Evolutionary conservation across 2,888 invertebrate genomes (phyloP), one percentile per base, ranked within the genome.

Genomic region (Lycophotia porphyrea): DNA sequence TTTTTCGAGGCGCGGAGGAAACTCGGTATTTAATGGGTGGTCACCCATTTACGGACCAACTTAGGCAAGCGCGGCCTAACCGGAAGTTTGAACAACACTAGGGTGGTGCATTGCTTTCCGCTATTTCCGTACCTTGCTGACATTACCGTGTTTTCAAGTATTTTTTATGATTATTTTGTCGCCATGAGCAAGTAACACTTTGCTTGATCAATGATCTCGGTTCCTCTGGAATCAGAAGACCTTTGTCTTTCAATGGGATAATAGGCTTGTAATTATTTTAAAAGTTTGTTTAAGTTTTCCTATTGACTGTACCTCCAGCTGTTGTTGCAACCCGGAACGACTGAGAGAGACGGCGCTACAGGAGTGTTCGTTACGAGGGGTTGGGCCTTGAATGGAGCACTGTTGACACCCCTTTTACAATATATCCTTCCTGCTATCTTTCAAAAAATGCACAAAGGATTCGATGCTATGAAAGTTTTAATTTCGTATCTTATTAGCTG

Each of bases 251-350:
- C 36, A 52, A 27, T 39, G n/a, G 18, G 21, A 52, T 1, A 7
- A 49, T 7, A 55, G 5, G 3, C 9, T 24, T 11, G 15, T 2
- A 24, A 42, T 34, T 34, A n/a, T 21, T 13, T 21, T 5, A 15
- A 27, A 21, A 21, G 2, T 27, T 31, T 39, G 5, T 55, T n/a
- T 2, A 11, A 42, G 4, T 68, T 76, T 76, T 76, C 27, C 4
- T 24, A 15, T 21, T 24, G 47, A 78, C 47, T 78, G 71, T 78
- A 78, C 78, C 9, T 34, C 2, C 71, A 71, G 39, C 42, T 64
- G 71, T 78, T 13, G 47, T 42, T 42, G 13, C 42, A 42, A 0
- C 42, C 44, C 0, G 7, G 55, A 3, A 34, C 1, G 75, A 2
- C 9, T 31, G 55, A 75, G 36, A 7, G 74, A 21, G 75, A 75